Base-by-base conservation (phyloP, 1,140 invertebrate genomes). In the Cheumatopsyche charites region DNA sequence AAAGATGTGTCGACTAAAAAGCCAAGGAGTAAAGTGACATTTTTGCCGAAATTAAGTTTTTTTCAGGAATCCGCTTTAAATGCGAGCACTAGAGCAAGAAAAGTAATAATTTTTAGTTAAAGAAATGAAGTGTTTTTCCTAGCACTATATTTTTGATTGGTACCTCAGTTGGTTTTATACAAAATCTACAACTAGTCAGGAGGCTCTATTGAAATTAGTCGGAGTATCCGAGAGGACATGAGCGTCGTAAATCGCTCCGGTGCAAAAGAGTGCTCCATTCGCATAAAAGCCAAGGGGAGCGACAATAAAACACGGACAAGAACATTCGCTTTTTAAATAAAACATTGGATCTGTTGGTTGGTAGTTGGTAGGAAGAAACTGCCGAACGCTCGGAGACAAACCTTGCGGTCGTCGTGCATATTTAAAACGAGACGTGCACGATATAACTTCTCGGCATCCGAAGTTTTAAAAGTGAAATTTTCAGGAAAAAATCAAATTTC, bases 261-360 rank as follows among this genome's bases (percentile, higher is more conserved):
- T 23, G 13, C 17, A 68, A 17, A 55, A 45, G 47, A 41, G 65
- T 11, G 47, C 21, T 58, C 5, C 21, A 36, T 36, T 25, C 23
- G 23, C 21, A 19, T 68, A 68, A 55, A 68, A 72, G 41, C 25
- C 43, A 65, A n/a, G 25, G 29, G 26, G 55, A 25, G 62, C 17
- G 67, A 75, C 73, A 72, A 75, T 75, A 75, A 75, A 75, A 75
- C 73, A 62, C 36, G 47, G 36, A 42, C 21, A 71, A 71, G 19
- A 63, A 26, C n/a, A 13, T 15, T 47, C 43, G 62, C 0, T 63
- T 61, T 75, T 72, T 75, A 75, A 75, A 75, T 75, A 75, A 75
- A 75, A 75, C 67, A 75, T 75, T 36, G 25, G 67, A 66, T 47
- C 19, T 19, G 47, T 45, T 3, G 71, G 21, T 68, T 12, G 17